Base-by-base conservation (phyloP, 2,113 vertebrate genomes). In the Apaloderma vittatum region DNA sequence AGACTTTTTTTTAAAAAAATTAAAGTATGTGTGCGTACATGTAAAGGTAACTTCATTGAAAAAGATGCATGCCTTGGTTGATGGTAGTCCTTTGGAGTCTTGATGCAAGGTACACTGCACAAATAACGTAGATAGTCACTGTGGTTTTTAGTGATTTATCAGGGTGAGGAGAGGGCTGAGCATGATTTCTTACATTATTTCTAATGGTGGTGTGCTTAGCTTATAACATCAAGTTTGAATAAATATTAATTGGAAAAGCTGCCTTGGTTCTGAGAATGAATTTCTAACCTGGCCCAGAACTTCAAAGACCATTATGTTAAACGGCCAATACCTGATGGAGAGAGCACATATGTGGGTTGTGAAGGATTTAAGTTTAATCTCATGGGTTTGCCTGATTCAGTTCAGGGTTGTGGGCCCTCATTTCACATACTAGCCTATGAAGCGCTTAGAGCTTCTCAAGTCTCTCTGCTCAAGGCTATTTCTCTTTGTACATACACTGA, bases 21-120 rank as follows among this genome's bases (percentile, higher is more conserved):
- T 29, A 20, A 4, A 0, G 0, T 40, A 5, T 12, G 6, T 4
- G 4, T 24, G 19, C 45, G 16, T 21, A 45, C 6, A 1, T 40
- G 12, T 36, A 37, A 88, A 88, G 5, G 3, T 58, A 71, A 57
- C 18, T 22, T 71, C 2, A 36, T 20, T 54, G 36, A 70, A 58
- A 51, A 14, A 71, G n/a, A 5, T 51, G 21, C 4, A 6, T 78
- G 19, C 36, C 15, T 68, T 75, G 23, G 18, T 51, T 82, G 24
- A 67, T 54, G 20, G 23, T 36, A 32, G 13, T 55, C 6, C 18
- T 61, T 90, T 65, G 59, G 43, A 58, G 26, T 61, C 18, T 29
- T 71, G 63, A 23, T 0, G 9, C 32, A 57, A 68, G 12, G 48
- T 80, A 18, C 26, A 11, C 29, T 68, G 52, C 27, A 49, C 51